A percentile compares a stretch with the other conserved stretches of the same genome.
Evolutionary conservation across 2,888 invertebrate species (phyloP).

Genomic region (Asteroscopus sphinx): DNA sequence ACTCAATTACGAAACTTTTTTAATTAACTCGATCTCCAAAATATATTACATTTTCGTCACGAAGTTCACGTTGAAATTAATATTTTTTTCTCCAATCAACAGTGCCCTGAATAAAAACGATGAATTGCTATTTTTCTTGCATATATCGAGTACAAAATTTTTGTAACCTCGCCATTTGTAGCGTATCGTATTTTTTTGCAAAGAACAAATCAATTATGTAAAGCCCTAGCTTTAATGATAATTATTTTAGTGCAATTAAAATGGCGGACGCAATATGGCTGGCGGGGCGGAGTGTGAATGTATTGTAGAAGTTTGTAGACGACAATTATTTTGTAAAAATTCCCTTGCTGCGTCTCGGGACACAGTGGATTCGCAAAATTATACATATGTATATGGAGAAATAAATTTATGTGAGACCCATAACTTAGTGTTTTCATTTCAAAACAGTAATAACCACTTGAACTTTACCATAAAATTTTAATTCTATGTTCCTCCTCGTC

Average conservation of each 20-base stretch:
- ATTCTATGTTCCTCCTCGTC: too few species aligned
- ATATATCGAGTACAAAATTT: slow-evolving; percentile 43
- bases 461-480: too few species aligned
- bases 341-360: slow-evolving; percentile 87
- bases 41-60: slow-evolving; percentile 39
- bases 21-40: slow-evolving; percentile 56
- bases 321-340: slow-evolving; percentile 84
- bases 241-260: slow-evolving; percentile 83
- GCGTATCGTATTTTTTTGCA: slow-evolving; percentile 64
- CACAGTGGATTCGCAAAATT: slow-evolving; percentile 89
- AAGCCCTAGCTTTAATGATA: slow-evolving; percentile 76
- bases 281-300: slow-evolving; percentile 78
- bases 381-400: slow-evolving; percentile 90
- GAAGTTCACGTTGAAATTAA: slow-evolving; percentile 30
- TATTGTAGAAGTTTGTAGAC: slow-evolving; percentile 83
- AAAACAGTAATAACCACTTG: too few species aligned
- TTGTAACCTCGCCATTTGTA: slow-evolving; percentile 61
- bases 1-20: slow-evolving; percentile 58
- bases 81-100: slow-evolving; percentile 46
- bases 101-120: slow-evolving; percentile 41
- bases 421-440: slow-evolving; percentile 50
- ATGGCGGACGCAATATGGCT: slow-evolving; percentile 77
- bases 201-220: slow-evolving; percentile 50
- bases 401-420: slow-evolving; percentile 90
- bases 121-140: slow-evolving; percentile 51